Base-by-base conservation (phyloP, 2,888 invertebrate species). In the Dolichopus griseipennis region DNA sequence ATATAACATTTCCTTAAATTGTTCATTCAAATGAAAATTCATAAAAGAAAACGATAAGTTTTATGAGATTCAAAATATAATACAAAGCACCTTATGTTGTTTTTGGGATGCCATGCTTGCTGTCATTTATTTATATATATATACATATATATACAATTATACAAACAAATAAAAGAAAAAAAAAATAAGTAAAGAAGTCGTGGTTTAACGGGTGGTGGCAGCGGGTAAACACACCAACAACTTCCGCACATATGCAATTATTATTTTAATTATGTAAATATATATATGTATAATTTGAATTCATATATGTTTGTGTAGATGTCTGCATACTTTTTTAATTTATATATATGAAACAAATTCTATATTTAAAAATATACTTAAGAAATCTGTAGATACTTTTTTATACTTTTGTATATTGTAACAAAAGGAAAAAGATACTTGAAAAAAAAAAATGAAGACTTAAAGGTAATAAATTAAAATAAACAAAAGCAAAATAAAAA, bases 201-300 rank as follows among this genome's bases (percentile, higher is more conserved):
- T 27, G 27, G 27, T 27, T 41, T 41, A 52, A 52, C 52, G 52
- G 52, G 52, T 52, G 52, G 52, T 52, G 52, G 52, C 15, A 15
- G 52, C 15, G 52, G 52, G 5, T 9, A 15, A 9, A 15, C 12
- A 43, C 12, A 52, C 15, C 15, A 52, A 52, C 18, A 52, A 52
- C 52, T 52, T 52, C 52, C 52, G 52, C 52, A 52, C 15, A 52
- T 52, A 52, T 52, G 52, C 52, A 52, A 52, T 52, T 52, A 52
- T 52, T 52, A 18, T 52, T 52, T 52, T 52, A 52, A 52, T 52
- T 52, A 52, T 18, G 52, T 15, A 52, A 52, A 52, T n/a, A n/a
- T n/a, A n/a, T n/a, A n/a, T 43, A 15, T 9, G 18, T 15, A 18
- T 52, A 18, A 52, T 18, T 18, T 52, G 18, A 6, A 18, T n/a